Evolutionary conservation across 2,113 vertebrate genomes (phyloP), one percentile per base, ranked within the genome.

Genomic region (Arothron firmamentum): DNA sequence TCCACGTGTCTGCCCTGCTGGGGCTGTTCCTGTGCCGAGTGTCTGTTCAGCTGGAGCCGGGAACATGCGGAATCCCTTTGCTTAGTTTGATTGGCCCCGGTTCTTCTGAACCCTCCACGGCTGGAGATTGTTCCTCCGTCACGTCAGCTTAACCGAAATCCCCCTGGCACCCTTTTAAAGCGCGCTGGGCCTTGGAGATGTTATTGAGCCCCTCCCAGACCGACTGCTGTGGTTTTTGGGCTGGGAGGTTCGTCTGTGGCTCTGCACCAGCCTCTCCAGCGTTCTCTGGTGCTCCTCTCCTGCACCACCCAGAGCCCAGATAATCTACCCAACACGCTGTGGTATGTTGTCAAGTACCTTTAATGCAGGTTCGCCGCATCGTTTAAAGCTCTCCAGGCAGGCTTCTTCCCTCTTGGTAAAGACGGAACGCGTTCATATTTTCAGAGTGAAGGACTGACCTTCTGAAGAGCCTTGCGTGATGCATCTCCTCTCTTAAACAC

Each of bases 1-100:
- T 83, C 72, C 80, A 70, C 73, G 70, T 68, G 78, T 70, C 67
- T 70, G 70, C 74, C 79, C 83, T 78, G 75, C 81, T 80, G 78
- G 19, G 73, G 52, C 59, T 2, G 67, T 61, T 21, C 60, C 54
- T 18, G 10, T 6, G 55, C 71, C 69, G 42, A 59, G 31, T 74
- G 72, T 79, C 79, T 60, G 18, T 62, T 58, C 79, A 85, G 79
- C 83, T 84, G 81, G 60, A 61, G 46, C 50, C 18, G 34, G 17
- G 0, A 50, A 53, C 21, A 2, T 66, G 34, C 11, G 45, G 12
- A 55, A 46, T 38, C 62, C 43, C 55, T 47, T 69, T 50, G 52
- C 66, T 49, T 62, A 47, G 65, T 77, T 75, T 75, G 25, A 38
- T 63, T 59, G 69, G 63, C 63, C 41, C 21, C 6, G 7, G 42